Evolutionary conservation across 2,888 invertebrate genomes (phyloP).

Genomic region (Hydrotaea diabolus): DNA sequence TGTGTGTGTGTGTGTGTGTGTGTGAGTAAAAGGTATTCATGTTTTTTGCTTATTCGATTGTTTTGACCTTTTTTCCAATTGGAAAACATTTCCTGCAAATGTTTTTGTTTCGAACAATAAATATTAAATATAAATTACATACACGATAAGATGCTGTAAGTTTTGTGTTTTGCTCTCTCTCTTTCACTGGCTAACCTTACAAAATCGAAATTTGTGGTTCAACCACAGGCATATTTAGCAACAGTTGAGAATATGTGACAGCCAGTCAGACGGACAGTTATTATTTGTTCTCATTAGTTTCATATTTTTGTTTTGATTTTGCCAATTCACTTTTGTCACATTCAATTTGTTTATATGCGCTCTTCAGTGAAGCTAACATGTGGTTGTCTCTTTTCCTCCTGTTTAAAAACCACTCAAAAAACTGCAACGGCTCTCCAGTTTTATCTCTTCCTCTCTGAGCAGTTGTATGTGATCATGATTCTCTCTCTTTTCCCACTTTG

Average conservation of each 20-base stretch:
- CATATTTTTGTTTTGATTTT: slow-evolving; percentile 30
- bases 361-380: not conserved
- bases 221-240: too few relatives aligned
- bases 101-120: too few relatives aligned
- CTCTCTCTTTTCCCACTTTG: not conserved
- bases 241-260: not conserved
- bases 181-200: not conserved
- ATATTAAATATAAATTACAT: too few relatives aligned
- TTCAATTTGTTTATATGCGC: slow-evolving; percentile 3
- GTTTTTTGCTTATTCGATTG: not conserved
- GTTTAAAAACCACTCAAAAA: not conserved
- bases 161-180: too few relatives aligned
- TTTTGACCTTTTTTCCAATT: not conserved
- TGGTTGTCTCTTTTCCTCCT: slow-evolving; percentile 8
- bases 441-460: not conserved
- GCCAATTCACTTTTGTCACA: slow-evolving; percentile 19
- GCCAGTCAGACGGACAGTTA: not conserved
- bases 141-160: too few relatives aligned
- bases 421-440: not conserved
- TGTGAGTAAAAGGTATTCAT: slow-evolving; percentile 13
- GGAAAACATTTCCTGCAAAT: too few relatives aligned
- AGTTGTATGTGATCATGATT: not conserved
- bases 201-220: not conserved
- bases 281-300: not conserved
- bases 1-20: too few relatives aligned